A percentile compares a stretch with the other conserved stretches of the same genome.
Evolutionary conservation across 1,140 invertebrate genomes (phyloP).

Genomic region (Papilio machaon): DNA sequence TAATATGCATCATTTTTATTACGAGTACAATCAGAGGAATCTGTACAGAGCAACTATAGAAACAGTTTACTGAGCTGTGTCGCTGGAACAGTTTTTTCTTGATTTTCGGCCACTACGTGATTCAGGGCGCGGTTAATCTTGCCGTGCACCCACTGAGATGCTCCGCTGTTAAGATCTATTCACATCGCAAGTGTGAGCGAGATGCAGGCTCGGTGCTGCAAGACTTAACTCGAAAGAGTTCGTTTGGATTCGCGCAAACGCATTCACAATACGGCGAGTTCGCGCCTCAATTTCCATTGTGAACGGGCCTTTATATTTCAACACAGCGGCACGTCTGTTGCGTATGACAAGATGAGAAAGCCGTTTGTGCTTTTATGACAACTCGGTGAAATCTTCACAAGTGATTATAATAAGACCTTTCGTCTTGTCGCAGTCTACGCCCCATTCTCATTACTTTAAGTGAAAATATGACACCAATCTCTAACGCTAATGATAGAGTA

Average conservation of each 20-base stretch:
- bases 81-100: constrained; percentile 23
- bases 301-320: constrained; percentile 23
- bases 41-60: constrained; percentile 6
- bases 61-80: constrained; percentile 25
- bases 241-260: constrained; percentile 6
- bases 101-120: constrained; percentile 37
- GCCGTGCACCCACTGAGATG: constrained; percentile 23
- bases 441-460: constrained; percentile 30
- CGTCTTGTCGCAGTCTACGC: constrained; percentile 30
- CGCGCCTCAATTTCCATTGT: constrained; percentile 27
- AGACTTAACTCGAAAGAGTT: constrained; percentile 14
- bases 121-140: constrained; percentile 35
- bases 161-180: constrained; percentile 1
- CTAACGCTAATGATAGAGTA: constrained; percentile 27
- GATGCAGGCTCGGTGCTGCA: background rate
- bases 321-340: constrained; percentile 36
- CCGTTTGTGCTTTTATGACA: constrained; percentile 35
- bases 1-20: background rate
- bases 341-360: constrained; percentile 36
- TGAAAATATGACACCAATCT: constrained; percentile 33
- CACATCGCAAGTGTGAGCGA: background rate
- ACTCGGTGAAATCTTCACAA: constrained; percentile 38
- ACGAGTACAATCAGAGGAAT: background rate
- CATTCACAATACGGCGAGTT: constrained; percentile 23
- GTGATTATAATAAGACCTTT: constrained; percentile 39